Base-by-base conservation (phyloP, 2,797 vertebrate species). In the Coregonus ussuriensis region DNA sequence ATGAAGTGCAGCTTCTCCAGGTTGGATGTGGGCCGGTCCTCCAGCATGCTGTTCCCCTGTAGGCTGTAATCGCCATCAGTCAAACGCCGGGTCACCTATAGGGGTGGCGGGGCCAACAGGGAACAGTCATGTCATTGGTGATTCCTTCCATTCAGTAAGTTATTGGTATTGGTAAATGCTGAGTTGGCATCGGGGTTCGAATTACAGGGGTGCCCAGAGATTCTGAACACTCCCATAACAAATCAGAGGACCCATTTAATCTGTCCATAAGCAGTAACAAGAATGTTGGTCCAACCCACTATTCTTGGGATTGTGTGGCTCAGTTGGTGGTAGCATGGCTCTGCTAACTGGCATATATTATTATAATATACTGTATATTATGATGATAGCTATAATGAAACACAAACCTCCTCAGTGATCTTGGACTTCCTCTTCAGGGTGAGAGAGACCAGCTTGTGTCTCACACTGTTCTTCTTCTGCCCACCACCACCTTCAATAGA, bases 351-450 rank as follows among this genome's bases (percentile, higher is more conserved):
- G 15, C 15, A 54, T 54, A 54, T 15, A 54, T 54, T 54, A 54
- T 54, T 54, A 54, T 54, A 2, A 18, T 54, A 47, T 13, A 13
- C 41, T 47, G 41, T 47, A 47, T 54, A 54, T 54, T 54, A 54
- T 16, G 53, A 54, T 54, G 53, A 54, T 54, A 29, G 62, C 62
- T 25, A 25, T 65, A 29, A 25, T 65, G 62, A 65, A 7, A 71
- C 21, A 47, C 93, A 92, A 75, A 98, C 98, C 97, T 99, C 98
- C 81, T 98, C 98, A 0, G 97, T 96, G 84, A 99, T 94, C 89
- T 99, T 99, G 1, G 98, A 97, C 89, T 99, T 99, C 93, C 97
- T 99, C 95, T 99, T 99, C 79, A 99, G 94, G 0, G 98, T 99
- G 88, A 99, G 92, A 59, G 98, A 99, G 79, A 99, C 96, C 13